A percentile compares a stretch with the other conserved stretches of the same genome.
Conservation (phyloP, 2,888 invertebrate genomes). For the Lathronympha strigana region DNA sequence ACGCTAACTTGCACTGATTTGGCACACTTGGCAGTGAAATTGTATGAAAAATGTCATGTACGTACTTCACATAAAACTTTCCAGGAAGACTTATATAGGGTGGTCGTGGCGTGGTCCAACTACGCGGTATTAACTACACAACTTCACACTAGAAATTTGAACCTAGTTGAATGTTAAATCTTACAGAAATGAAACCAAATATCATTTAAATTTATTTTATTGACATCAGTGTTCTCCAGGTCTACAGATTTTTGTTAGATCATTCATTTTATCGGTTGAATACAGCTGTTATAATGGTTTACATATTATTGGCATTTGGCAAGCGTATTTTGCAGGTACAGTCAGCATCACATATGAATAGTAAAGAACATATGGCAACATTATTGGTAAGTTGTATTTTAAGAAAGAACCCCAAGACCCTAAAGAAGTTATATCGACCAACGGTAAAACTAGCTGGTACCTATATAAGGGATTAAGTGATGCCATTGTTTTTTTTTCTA, state of each 20-base stretch:
- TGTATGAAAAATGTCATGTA: too few species aligned
- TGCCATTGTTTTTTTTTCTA: too few species aligned
- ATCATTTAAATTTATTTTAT: slow-evolving; percentile 22
- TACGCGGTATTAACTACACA: neutral
- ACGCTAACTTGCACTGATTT: too few species aligned
- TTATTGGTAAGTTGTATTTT: neutral
- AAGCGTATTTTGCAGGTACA: neutral
- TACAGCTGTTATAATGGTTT: slow-evolving; percentile 1
- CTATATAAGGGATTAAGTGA: too few species aligned
- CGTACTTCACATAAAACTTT: too few species aligned
- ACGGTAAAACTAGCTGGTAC: too few species aligned
- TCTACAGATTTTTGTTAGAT: slow-evolving; percentile 9
- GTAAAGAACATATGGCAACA: neutral
- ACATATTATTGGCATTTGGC: neutral
- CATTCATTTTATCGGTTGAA: neutral
- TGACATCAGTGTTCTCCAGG: slow-evolving; percentile 20
- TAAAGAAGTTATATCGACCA: too few species aligned
- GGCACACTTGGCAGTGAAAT: too few species aligned
- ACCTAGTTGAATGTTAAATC: neutral
- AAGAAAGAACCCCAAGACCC: too few species aligned
- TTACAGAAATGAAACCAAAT: slow-evolving; percentile 7
- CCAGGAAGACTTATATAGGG: too few species aligned
- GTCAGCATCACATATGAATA: slow-evolving; percentile 5
- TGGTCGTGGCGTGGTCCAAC: too few species aligned
- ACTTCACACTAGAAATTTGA: too few species aligned